phyloP scores from a whole-genome alignment of 2,888 invertebrate species.

The Pyrochroa serraticornis region DNA sequence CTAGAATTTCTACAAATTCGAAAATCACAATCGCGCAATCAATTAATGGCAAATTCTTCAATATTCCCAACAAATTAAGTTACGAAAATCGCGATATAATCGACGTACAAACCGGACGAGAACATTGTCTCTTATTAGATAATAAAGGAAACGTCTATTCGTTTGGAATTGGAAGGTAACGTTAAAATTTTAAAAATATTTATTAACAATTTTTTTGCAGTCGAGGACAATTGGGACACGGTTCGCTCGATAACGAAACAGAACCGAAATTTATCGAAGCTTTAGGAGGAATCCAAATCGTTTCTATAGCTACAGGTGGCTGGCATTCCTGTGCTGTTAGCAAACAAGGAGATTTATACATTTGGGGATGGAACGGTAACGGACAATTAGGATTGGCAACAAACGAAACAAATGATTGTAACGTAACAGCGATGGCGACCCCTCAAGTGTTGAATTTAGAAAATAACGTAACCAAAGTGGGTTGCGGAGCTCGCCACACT shows the following conservation, averaged over 20 bases:
- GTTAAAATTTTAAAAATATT: slow-evolving; percentile 3
- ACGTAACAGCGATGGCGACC: slow-evolving; percentile 57
- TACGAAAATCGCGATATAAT: slow-evolving; percentile 64
- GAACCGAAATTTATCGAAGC: slow-evolving; percentile 72
- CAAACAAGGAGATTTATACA: slow-evolving; percentile 80
- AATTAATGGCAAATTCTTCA: slow-evolving; percentile 63
- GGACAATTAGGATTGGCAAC: slow-evolving; percentile 79
- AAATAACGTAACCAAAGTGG: slow-evolving; percentile 61
- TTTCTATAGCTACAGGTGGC: slow-evolving; percentile 76
- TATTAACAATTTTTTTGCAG: slow-evolving; percentile 58
- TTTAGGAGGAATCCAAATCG: slow-evolving; percentile 76
- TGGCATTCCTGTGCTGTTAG: slow-evolving; percentile 88
- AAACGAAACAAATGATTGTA: slow-evolving; percentile 50
- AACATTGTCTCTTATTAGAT: slow-evolving; percentile 77
- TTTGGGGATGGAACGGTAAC: slow-evolving; percentile 91
- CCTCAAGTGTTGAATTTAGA: slow-evolving; percentile 62
- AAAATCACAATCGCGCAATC: slow-evolving; percentile 59
- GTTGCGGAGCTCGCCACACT: slow-evolving; percentile 81
- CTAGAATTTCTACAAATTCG: slow-evolving; percentile 59
- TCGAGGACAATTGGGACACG: slow-evolving; percentile 86
- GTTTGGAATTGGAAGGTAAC: slow-evolving; percentile 85
- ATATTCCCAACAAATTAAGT: slow-evolving; percentile 66
- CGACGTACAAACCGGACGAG: slow-evolving; percentile 78
- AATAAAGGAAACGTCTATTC: slow-evolving; percentile 75
- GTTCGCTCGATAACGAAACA: slow-evolving; percentile 67